Evolutionary conservation across 1,140 invertebrate species (phyloP), one percentile per base, ranked within the genome.

Genomic region (Ips typographus): DNA sequence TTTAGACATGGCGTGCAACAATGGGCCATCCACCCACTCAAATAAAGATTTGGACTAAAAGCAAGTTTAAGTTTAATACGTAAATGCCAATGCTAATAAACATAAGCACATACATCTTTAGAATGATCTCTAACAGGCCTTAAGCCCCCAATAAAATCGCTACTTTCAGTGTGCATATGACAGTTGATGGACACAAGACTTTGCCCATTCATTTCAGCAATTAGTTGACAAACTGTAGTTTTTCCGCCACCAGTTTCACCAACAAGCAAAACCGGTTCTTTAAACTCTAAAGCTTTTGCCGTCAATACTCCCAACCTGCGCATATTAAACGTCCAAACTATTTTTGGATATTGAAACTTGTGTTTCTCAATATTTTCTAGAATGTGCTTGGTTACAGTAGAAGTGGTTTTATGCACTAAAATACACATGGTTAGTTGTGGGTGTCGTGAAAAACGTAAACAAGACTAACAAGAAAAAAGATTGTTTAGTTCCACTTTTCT

Each of bases 181-280:
- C 98, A 99, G 83, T 99, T 99, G 0, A 99, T 88, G 41, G 90
- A 88, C 56, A 89, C 84, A 37, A 99, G 82, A 56, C 87, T 80
- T 65, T 89, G 86, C 0, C 82, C 74, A 52, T 86, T 86, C 43
- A 94, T 80, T 39, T 84, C 82, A 22, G 95, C 90, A 56, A 95
- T 85, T 39, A 98, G 80, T 81, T 99, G 95, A 76, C 96, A 98
- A 36, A 98, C 87, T 0, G 96, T 98, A 0, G 98, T 99, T 85
- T 99, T 99, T 0, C 98, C 98, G 81, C 96, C 96, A 0, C 98
- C 98, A 39, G 98, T 99, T 80, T 98, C 95, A 55, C 98, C 98
- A 4, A 99, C 95, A 37, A 99, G 81, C 5, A 99, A 81, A 2
- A 99, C 91, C 0, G 98, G 97, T 79, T 99, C 98, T 73, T 93